Percentiles rank a stretch among this genome's conserved stretches.
Conservation (phyloP, 2,888 invertebrate genomes). For the Ophioninae sp. region DNA sequence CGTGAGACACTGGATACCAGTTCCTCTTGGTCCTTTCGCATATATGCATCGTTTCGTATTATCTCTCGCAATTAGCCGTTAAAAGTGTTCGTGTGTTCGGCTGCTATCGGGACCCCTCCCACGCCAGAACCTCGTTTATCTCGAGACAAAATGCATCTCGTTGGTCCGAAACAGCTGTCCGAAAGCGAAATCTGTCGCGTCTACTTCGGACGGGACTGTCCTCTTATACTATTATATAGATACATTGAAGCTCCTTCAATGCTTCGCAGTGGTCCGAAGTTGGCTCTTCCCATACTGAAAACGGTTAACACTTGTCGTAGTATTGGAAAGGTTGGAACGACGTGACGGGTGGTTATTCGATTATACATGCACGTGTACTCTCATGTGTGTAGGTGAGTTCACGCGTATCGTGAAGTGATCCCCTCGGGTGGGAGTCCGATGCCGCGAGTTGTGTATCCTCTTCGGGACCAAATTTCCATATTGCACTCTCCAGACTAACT, state of each 20-base stretch:
- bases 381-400: neutral
- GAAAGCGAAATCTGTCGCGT: slow-evolving; percentile 65
- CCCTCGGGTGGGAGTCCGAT: slow-evolving; percentile 56
- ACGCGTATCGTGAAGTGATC: neutral
- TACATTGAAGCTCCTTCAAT: neutral
- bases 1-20: slow-evolving; percentile 58
- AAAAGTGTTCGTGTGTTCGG: slow-evolving; percentile 73
- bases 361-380: neutral
- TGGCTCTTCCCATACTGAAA: slow-evolving; percentile 4
- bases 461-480: slow-evolving; percentile 71
- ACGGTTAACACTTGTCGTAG: slow-evolving; percentile 6
- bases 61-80: slow-evolving; percentile 73
- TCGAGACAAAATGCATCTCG: slow-evolving; percentile 77
- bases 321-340: slow-evolving; percentile 8
- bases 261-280: neutral
- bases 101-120: slow-evolving; percentile 68
- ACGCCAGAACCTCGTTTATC: slow-evolving; percentile 72
- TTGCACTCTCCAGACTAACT: slow-evolving; percentile 57
- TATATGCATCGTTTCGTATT: slow-evolving; percentile 55
- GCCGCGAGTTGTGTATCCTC: slow-evolving; percentile 48
- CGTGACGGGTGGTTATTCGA: slow-evolving; percentile 27
- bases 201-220: slow-evolving; percentile 22
- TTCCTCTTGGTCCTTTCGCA: slow-evolving; percentile 56
- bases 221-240: slow-evolving; percentile 3
- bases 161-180: slow-evolving; percentile 72